A percentile compares a stretch with the other conserved stretches of the same genome.
Evolutionary conservation across 2,113 vertebrate species (phyloP).

Genomic region (Hypanus sabinus): DNA sequence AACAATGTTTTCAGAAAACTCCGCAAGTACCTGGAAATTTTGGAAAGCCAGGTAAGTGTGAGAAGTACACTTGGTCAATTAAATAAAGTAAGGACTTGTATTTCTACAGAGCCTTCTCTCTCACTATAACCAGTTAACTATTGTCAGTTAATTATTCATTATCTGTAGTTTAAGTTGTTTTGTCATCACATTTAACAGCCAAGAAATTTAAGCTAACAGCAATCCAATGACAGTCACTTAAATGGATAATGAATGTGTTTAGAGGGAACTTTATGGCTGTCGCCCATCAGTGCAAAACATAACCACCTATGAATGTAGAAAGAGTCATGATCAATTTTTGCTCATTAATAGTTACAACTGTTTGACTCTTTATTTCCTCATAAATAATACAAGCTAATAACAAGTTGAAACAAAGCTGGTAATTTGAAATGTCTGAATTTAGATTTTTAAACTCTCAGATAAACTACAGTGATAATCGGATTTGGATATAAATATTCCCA

Average conservation of each 20-base stretch:
- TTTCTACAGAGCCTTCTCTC: background rate
- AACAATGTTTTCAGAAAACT: conserved; percentile 63
- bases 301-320: background rate
- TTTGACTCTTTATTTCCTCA: background rate
- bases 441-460: background rate
- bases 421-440: background rate
- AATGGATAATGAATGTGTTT: background rate
- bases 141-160: too few species aligned
- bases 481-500: background rate
- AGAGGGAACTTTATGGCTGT: background rate
- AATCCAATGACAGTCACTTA: background rate
- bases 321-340: background rate
- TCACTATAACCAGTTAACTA: too few species aligned
- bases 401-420: background rate
- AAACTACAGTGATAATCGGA: background rate
- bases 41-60: conserved; percentile 60
- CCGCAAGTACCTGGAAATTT: conserved; percentile 62
- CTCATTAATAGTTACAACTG: background rate
- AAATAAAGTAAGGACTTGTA: background rate
- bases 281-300: background rate
- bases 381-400: background rate
- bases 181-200: background rate
- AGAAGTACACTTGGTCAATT: background rate
- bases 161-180: background rate
- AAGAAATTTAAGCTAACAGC: background rate